These are phyloP conservation scores for Cepphus grylle DNA, from an alignment of 2,113 vertebrate species.

Conservation along the genomic window DNA sequence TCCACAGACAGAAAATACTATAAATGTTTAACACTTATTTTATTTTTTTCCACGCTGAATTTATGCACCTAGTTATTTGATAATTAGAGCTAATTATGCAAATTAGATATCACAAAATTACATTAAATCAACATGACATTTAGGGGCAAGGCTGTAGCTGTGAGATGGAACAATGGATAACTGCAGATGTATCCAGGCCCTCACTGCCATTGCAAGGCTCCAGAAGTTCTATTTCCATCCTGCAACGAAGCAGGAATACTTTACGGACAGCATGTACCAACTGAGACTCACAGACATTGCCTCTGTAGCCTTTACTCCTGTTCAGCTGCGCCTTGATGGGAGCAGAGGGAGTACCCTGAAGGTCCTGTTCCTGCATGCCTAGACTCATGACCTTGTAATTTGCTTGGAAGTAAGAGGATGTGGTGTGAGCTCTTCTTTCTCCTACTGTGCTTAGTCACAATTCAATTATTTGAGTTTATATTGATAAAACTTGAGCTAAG, in stretches of 20 bases:
- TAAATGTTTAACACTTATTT: not conserved
- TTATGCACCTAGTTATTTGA: not conserved
- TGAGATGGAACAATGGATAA: not conserved
- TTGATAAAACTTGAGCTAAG: conserved; percentile 30
- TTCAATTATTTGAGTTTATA: conserved; percentile 31
- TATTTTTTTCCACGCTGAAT: not conserved
- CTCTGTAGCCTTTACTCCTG: not conserved
- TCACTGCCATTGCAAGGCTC: not conserved
- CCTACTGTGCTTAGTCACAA: not conserved
- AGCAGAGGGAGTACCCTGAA: not conserved
- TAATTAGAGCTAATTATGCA: not conserved
- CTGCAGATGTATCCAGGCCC: not conserved
- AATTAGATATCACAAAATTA: not conserved
- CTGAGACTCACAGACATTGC: not conserved
- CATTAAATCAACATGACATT: not conserved
- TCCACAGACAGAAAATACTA: not conserved
- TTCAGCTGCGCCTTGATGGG: not conserved
- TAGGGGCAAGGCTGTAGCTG: not conserved
- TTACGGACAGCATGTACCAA: rapidly evolving
- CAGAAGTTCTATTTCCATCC: not conserved
- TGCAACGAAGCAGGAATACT: not conserved
- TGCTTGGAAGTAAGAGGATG: not conserved
- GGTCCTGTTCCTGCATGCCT: not conserved
- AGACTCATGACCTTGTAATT: not conserved
- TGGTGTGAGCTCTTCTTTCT: not conserved